Percentiles rank a stretch among this genome's conserved stretches.
Evolutionary conservation across 1,140 invertebrate species (phyloP).

Genomic region (Hyphantria cunea): DNA sequence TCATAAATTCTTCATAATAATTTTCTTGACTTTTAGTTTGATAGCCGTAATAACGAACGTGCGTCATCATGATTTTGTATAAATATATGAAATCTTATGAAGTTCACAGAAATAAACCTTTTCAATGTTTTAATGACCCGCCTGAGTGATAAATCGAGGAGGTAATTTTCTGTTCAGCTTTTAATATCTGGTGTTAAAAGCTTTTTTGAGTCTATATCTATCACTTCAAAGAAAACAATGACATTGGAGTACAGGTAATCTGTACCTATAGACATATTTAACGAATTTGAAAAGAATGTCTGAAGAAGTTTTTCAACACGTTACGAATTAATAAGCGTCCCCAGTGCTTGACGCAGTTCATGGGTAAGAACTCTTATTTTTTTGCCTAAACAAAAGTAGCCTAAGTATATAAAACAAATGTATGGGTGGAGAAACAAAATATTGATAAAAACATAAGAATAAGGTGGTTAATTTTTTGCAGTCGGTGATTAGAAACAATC

Average conservation of each 20-base stretch:
- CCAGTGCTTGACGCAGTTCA: too few relatives aligned
- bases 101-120: slow-evolving; percentile 56
- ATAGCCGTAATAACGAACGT: slow-evolving; percentile 48
- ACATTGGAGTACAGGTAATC: background rate
- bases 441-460: too few relatives aligned
- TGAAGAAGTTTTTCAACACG: too few relatives aligned
- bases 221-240: slow-evolving; percentile 18
- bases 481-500: too few relatives aligned
- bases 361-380: too few relatives aligned
- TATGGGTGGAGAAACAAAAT: too few relatives aligned
- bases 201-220: slow-evolving; percentile 12
- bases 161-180: slow-evolving; percentile 28
- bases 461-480: too few relatives aligned
- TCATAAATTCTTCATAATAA: slow-evolving; percentile 60
- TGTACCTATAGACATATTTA: too few relatives aligned
- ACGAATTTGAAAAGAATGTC: too few relatives aligned
- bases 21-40: slow-evolving; percentile 44
- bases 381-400: too few relatives aligned
- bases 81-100: slow-evolving; percentile 53
- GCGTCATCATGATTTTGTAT: slow-evolving; percentile 58
- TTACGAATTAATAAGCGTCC: too few relatives aligned
- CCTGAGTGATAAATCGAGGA: slow-evolving; percentile 49
- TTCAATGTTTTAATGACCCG: slow-evolving; percentile 55
- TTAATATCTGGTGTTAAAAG: background rate
- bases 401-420: too few relatives aligned